These are phyloP conservation scores for Microcebus tavaratra DNA, from an alignment of 2,113 vertebrate genomes.

Conservation along the genomic window DNA sequence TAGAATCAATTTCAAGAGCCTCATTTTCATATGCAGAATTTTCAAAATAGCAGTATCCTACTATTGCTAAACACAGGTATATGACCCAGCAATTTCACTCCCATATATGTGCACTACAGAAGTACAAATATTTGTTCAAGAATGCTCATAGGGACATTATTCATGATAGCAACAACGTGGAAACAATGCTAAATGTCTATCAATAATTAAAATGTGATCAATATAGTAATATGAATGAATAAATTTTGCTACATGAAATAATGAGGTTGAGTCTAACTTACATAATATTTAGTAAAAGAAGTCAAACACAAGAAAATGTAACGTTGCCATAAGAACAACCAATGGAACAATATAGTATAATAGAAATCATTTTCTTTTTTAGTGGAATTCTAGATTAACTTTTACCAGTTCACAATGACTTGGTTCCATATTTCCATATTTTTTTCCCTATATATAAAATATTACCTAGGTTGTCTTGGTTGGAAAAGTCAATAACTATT, in stretches of 20 bases:
- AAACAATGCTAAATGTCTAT: neutral
- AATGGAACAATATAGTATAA: neutral
- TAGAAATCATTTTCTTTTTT: neutral
- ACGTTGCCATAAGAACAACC: neutral
- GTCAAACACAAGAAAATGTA: neutral
- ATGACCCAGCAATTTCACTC: neutral
- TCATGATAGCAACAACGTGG: neutral
- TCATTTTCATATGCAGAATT: neutral
- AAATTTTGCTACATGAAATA: neutral
- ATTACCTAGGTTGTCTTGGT: neutral
- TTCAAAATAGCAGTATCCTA: neutral
- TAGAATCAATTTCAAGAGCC: neutral
- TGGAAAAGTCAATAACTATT: neutral
- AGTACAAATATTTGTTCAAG: neutral
- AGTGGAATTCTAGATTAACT: neutral
- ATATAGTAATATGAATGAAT: neutral
- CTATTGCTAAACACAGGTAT: neutral
- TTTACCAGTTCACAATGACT: neutral
- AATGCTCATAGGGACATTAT: neutral
- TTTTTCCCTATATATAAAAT: neutral
- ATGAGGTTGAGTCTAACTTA: neutral
- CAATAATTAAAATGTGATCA: neutral
- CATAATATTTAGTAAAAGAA: neutral
- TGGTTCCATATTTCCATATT: neutral
- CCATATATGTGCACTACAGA: neutral